Evolutionary conservation across 2,113 vertebrate genomes (phyloP).

Genomic region (Xenopus borealis): DNA sequence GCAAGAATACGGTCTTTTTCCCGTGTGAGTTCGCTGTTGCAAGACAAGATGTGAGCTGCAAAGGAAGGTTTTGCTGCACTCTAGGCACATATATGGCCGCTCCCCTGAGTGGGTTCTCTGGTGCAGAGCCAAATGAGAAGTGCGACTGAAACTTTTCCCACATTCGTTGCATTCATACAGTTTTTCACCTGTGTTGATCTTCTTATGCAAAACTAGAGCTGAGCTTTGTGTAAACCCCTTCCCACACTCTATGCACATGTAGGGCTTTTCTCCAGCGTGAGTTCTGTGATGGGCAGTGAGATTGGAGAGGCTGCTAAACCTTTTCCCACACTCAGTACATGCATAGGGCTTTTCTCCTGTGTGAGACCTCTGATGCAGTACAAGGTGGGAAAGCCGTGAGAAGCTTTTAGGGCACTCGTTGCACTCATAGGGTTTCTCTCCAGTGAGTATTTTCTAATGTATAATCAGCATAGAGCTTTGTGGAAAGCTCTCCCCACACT

Average conservation of each 20-base stretch:
- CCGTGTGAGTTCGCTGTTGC: slow-evolving; percentile 58
- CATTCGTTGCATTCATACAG: slow-evolving; percentile 66
- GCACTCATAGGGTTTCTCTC: slow-evolving; percentile 59
- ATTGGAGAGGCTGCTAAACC: slow-evolving; percentile 77
- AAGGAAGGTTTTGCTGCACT: slow-evolving; percentile 34
- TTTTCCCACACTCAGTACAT: slow-evolving; percentile 61
- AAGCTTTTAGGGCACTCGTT: slow-evolving; percentile 58
- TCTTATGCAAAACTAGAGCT: slow-evolving; percentile 77
- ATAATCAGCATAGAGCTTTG: slow-evolving; percentile 52
- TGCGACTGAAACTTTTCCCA: slow-evolving; percentile 56
- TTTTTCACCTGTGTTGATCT: slow-evolving; percentile 77
- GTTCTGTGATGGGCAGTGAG: slow-evolving; percentile 82
- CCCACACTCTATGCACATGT: slow-evolving; percentile 76
- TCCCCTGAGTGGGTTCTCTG: slow-evolving; percentile 43
- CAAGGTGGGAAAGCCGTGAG: slow-evolving; percentile 56
- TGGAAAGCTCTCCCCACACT: slow-evolving; percentile 53
- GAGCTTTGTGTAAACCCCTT: slow-evolving; percentile 79
- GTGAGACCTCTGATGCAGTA: slow-evolving; percentile 59
- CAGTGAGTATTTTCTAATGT: slow-evolving; percentile 54
- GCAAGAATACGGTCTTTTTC: slow-evolving; percentile 58
- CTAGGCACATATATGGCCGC: slow-evolving; percentile 27
- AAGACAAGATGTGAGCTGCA: slow-evolving; percentile 58
- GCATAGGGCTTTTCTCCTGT: slow-evolving; percentile 60
- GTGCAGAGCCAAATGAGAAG: slow-evolving; percentile 37
- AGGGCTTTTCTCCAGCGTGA: slow-evolving; percentile 82